Evolutionary conservation across 2,888 invertebrate species (phyloP).

Genomic region (Amblyteles armatorius): DNA sequence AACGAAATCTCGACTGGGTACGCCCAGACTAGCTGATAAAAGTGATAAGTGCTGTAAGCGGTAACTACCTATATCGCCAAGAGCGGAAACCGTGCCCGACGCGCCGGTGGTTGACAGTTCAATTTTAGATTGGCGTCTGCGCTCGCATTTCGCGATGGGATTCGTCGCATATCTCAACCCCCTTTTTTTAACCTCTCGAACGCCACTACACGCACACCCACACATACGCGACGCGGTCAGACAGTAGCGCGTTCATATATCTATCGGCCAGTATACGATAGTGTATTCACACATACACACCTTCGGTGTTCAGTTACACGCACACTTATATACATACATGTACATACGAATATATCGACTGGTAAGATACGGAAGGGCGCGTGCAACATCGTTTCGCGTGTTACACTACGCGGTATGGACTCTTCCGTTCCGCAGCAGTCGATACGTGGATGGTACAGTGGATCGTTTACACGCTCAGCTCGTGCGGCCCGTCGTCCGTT

Average conservation of each 20-base stretch:
- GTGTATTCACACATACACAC: neutral
- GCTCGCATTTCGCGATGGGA: constrained; percentile 40
- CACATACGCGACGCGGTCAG: constrained; percentile 17
- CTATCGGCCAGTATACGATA: neutral
- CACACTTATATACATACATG: too few relatives aligned
- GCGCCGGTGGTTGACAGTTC: constrained; percentile 64
- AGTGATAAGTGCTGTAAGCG: constrained; percentile 55
- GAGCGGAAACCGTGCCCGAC: constrained; percentile 62
- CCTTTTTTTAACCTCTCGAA: constrained; percentile 19
- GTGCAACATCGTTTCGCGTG: neutral
- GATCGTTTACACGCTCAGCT: constrained; percentile 54
- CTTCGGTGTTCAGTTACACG: too few relatives aligned
- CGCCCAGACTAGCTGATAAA: constrained; percentile 36
- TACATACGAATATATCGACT: neutral
- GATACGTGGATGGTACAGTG: constrained; percentile 26
- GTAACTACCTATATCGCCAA: constrained; percentile 28
- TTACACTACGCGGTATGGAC: neutral
- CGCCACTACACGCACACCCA: constrained; percentile 26
- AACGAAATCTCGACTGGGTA: neutral
- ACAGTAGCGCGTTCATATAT: neutral
- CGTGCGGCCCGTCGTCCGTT: constrained; percentile 36
- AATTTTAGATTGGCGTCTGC: constrained; percentile 65
- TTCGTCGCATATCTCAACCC: constrained; percentile 38
- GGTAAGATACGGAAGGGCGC: neutral
- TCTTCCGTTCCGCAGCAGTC: neutral